Base-by-base conservation (phyloP, 1,140 invertebrate genomes). In the Microplitis mediator region DNA sequence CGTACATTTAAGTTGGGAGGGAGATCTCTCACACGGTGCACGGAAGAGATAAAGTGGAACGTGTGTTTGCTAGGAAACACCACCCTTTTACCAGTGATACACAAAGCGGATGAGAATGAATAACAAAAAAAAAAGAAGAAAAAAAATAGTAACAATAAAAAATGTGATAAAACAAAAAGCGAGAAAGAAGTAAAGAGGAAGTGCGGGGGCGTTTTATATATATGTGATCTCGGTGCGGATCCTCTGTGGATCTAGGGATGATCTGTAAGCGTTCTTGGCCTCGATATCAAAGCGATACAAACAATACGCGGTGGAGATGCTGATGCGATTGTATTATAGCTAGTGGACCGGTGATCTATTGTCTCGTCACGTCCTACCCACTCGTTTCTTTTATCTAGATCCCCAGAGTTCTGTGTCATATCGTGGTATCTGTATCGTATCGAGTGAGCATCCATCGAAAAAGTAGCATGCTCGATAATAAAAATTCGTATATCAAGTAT, bases 271-370 rank as follows among this genome's bases (percentile, higher is more conserved):
- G 31, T 31, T 39, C 14, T 13, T 67, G 65, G 65, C 65, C 65
- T 23, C 78, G 85, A 85, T 85, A 86, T 84, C 82, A 86, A 87
- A 86, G 84, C 82, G 65, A 35, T 81, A 78, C 80, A 82, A 83
- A 85, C 84, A 85, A 87, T 85, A 82, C 74, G 65, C 68, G 67
- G 78, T 75, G 78, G 84, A 86, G 85, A 87, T 87, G 86, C 86
- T 87, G 86, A 87, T 87, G 86, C 85, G 86, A 87, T 87, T 86
- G 85, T 87, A 86, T 86, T 84, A 86, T 85, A 80, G 80, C 83
- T 86, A 83, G 85, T 85, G 84, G 84, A 81, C 84, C 80, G 80
- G 76, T 80, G 81, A 84, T 85, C 86, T 81, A 87, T 87, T 87
- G 86, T 87, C 85, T 87, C 84, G 86, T 87, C 86, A 87, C 86